A percentile compares a stretch with the other conserved stretches of the same genome.
These are phyloP conservation scores for Drosophila murphyi DNA, from an alignment of 1,140 invertebrate genomes.

Conservation along the genomic window DNA sequence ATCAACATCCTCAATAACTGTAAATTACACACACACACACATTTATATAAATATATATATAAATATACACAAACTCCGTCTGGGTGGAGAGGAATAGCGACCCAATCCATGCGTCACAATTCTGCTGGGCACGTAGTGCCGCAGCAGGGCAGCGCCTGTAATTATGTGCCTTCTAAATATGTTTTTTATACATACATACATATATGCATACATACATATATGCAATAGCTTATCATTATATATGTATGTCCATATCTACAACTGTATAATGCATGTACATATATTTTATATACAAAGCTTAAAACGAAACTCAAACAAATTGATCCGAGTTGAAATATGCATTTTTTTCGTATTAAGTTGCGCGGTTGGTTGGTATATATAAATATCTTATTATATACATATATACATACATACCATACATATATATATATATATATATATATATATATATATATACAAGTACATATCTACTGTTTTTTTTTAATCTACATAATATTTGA, in stretches of 20 bases:
- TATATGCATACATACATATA: conserved; percentile 32
- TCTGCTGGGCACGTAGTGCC: conserved; percentile 30
- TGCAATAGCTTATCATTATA: conserved; percentile 7
- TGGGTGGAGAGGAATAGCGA: background rate
- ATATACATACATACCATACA: conserved; percentile 4
- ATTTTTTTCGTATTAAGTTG: conserved; percentile 67
- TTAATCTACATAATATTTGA: conserved; percentile 52
- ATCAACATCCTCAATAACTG: conserved; percentile 25
- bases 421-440: background rate
- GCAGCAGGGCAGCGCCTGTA: conserved; percentile 59
- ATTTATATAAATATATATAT: no score
- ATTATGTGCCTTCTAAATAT: conserved; percentile 76
- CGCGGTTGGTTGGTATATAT: conserved; percentile 68
- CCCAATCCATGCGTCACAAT: conserved; percentile 43
- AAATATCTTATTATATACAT: background rate
- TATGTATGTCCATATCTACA: conserved; percentile 21
- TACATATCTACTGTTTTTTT: conserved; percentile 41
- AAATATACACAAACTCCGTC: background rate
- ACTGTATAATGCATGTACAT: conserved; percentile 30
- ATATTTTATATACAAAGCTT: conserved; percentile 33
- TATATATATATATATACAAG: conserved; percentile 5
- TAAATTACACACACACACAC: conserved; percentile 38
- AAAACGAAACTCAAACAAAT: conserved; percentile 48
- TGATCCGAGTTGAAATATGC: conserved; percentile 22
- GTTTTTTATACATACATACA: conserved; percentile 48